Conservation (phyloP, 2,113 vertebrate species). For the Balaenoptera acutorostrata region DNA sequence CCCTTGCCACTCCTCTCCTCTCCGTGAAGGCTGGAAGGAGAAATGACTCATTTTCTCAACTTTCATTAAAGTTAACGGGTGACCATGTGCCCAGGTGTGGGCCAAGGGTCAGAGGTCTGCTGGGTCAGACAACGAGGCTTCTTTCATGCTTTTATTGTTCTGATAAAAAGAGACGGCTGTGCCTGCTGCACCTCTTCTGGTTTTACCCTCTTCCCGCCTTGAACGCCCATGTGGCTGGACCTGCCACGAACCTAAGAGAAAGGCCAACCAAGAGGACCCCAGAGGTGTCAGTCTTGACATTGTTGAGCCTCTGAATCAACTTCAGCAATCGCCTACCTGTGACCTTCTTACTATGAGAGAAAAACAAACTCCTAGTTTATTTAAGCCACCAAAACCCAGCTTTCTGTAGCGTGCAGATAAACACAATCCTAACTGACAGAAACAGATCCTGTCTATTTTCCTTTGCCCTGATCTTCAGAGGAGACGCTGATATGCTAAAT, state of each 20-base stretch:
- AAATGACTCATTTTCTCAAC: not conserved
- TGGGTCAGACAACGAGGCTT: not conserved
- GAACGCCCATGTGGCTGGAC: not conserved
- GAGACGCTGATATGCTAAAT: not conserved
- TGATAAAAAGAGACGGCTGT: not conserved
- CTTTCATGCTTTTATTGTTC: not conserved
- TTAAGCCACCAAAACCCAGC: slow-evolving; percentile 47
- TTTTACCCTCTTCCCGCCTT: not conserved
- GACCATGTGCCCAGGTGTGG: not conserved
- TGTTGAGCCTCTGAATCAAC: not conserved
- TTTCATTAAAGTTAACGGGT: not conserved
- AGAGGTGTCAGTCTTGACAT: not conserved
- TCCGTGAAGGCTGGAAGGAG: not conserved
- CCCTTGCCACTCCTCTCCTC: not conserved
- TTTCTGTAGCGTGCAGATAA: not conserved
- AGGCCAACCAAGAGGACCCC: not conserved
- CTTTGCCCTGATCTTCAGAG: not conserved
- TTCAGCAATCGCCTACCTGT: not conserved
- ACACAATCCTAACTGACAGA: slow-evolving; percentile 19
- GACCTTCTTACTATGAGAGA: not conserved
- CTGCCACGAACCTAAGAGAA: not conserved
- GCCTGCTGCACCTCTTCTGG: not conserved
- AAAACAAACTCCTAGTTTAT: not conserved
- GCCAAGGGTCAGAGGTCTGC: not conserved
- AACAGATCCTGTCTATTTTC: not conserved